phyloP scores from a whole-genome alignment of 2,113 vertebrate species.

The Prunella himalayana region DNA sequence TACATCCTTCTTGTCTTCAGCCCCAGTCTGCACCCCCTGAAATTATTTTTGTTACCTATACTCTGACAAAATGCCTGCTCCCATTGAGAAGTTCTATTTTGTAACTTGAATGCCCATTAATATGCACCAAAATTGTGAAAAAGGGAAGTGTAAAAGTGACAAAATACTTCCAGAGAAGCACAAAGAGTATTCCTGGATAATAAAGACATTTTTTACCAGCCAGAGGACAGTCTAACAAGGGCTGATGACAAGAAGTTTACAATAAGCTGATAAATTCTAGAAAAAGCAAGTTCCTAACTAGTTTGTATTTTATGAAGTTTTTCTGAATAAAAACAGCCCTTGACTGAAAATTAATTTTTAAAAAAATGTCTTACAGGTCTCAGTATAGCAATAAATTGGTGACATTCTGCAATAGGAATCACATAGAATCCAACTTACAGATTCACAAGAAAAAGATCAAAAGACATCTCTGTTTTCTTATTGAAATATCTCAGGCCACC shows the following conservation, averaged over 20 bases:
- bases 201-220: not conserved
- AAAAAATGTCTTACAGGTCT: rapidly evolving
- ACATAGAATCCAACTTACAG: not conserved
- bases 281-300: not conserved
- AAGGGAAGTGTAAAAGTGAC: not conserved
- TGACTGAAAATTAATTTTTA: not conserved
- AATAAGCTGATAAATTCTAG: not conserved
- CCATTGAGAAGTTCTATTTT: not conserved
- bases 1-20: not conserved
- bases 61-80: not conserved
- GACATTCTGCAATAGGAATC: not conserved
- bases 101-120: not conserved
- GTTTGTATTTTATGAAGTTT: not conserved
- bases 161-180: not conserved
- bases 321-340: not conserved
- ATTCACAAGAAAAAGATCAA: not conserved
- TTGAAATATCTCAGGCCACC: not conserved
- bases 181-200: not conserved
- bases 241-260: not conserved
- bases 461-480: not conserved
- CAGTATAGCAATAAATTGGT: not conserved
- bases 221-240: not conserved
- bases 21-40: not conserved
- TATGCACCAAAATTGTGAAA: not conserved
- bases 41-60: not conserved